phyloP scores from a whole-genome alignment of 2,797 vertebrate genomes.

The Odontamblyopus lacepedii region DNA sequence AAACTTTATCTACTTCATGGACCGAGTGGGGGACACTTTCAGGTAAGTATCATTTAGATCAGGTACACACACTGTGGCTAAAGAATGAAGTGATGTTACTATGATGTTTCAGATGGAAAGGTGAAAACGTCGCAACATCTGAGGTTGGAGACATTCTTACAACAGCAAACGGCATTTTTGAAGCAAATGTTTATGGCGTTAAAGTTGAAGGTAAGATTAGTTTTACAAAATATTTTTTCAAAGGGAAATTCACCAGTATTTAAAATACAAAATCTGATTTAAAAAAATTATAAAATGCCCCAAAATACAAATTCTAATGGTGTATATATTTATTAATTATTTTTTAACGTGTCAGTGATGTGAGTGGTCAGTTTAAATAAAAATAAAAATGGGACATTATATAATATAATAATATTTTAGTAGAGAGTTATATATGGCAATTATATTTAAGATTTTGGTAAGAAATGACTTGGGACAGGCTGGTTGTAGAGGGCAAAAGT shows the following conservation, averaged over 20 bases:
- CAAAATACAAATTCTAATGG: too few relatives aligned
- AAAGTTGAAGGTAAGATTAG: constrained; percentile 81
- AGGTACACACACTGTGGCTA: not conserved
- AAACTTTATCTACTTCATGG: constrained; percentile 90
- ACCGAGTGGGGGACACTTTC: constrained; percentile 91
- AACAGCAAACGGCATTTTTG: constrained; percentile 75
- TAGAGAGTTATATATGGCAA: too few relatives aligned
- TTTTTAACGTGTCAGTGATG: not conserved
- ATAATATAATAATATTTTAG: too few relatives aligned
- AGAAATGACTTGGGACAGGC: not conserved
- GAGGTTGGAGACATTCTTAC: constrained; percentile 86
- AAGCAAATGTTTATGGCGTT: constrained; percentile 90
- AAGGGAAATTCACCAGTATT: not conserved
- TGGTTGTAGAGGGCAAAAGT: not conserved
- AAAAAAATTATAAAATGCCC: too few relatives aligned
- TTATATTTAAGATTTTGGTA: not conserved
- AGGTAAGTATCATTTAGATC: constrained; percentile 61
- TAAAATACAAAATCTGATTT: not conserved
- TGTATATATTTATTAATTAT: too few relatives aligned
- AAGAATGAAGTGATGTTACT: not conserved
- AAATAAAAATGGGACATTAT: not conserved
- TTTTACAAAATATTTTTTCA: not conserved
- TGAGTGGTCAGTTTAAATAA: not conserved
- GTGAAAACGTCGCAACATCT: constrained; percentile 91
- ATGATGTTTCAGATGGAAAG: constrained; percentile 85